Evolutionary conservation across 2,113 vertebrate genomes (phyloP), one percentile per base, ranked within the genome.

Genomic region (Balaeniceps rex): DNA sequence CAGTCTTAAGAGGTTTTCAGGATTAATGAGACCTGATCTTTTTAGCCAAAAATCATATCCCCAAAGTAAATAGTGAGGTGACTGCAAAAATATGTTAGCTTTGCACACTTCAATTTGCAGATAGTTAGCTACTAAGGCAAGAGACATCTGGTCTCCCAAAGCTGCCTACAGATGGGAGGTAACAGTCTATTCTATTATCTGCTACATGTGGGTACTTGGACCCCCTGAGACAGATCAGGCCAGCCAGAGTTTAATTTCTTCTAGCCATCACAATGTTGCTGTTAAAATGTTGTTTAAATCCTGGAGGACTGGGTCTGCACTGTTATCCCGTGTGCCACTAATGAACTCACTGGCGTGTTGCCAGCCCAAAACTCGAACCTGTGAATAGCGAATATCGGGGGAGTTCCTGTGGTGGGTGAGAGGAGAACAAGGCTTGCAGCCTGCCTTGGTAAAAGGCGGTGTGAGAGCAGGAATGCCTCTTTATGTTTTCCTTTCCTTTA

Each of bases 81-180:
- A 83, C 66, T 65, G 49, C 34, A 80, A 66, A 94, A 88, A 47
- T 68, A 87, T 44, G 36, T 57, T 72, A 24, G 25, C 33, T 91
- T 83, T 91, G 65, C 81, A 70, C 40, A 29, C 54, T 76, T 83
- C 66, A 64, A 1, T 85, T 82, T 93, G 84, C 80, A 83, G 74
- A 70, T 70, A 51, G 18, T 51, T 36, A 69, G n/a, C 61, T 83
- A 18, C 47, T 75, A 71, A 68, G 36, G 84, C 44, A 55, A 65
- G 74, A 96, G 78, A 89, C 91, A 85, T 90, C 81, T 93, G 87
- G 81, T 79, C 84, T 96, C 74, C 74, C 58, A 83, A 72, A 90
- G 55, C 77, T 89, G 69, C 68, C 65, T 65, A 8, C 1, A 58
- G 19, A 52, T 12, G 33, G 44, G 42, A 88, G 75, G 82, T 57